Evolutionary conservation across 2,888 invertebrate species (phyloP).

Genomic region (Melitaea athalia): DNA sequence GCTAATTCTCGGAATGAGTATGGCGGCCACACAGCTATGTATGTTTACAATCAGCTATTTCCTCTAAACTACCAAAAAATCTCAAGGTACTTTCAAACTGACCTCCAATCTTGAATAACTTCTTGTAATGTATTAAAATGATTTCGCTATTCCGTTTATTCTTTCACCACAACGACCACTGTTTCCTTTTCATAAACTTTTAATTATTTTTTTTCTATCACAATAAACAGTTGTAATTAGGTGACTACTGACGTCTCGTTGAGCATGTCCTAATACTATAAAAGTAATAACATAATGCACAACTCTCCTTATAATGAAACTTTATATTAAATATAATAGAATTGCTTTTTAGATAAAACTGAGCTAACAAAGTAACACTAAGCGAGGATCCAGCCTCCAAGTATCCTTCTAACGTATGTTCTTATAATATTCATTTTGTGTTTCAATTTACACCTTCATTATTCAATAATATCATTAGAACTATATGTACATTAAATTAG

Average conservation of each 20-base stretch:
- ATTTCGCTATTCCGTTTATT: slow-evolving; percentile 47
- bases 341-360: slow-evolving; percentile 62
- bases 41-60: slow-evolving; percentile 43
- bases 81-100: slow-evolving; percentile 46
- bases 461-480: slow-evolving; percentile 4
- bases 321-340: slow-evolving; percentile 3
- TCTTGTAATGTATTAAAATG: slow-evolving; percentile 79
- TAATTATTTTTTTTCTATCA: slow-evolving; percentile 30
- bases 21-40: slow-evolving; percentile 66
- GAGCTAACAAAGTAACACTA: slow-evolving; percentile 33
- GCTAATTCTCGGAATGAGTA: slow-evolving; percentile 58
- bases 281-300: slow-evolving; percentile 49
- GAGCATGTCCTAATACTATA: slow-evolving; percentile 55
- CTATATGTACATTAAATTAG: no score
- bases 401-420: slow-evolving; percentile 68
- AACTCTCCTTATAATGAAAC: slow-evolving; percentile 54
- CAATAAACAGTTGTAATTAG: slow-evolving; percentile 41
- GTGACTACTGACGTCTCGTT: slow-evolving; percentile 52
- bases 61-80: slow-evolving; percentile 40
- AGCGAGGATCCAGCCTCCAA: slow-evolving; percentile 73
- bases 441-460: not conserved
- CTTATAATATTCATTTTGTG: slow-evolving; percentile 34
- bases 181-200: slow-evolving; percentile 41
- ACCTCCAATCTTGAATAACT: slow-evolving; percentile 50
- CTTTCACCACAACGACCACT: slow-evolving; percentile 41